Conservation (phyloP, 1,140 invertebrate species). For the Calliopsis andreniformis region DNA sequence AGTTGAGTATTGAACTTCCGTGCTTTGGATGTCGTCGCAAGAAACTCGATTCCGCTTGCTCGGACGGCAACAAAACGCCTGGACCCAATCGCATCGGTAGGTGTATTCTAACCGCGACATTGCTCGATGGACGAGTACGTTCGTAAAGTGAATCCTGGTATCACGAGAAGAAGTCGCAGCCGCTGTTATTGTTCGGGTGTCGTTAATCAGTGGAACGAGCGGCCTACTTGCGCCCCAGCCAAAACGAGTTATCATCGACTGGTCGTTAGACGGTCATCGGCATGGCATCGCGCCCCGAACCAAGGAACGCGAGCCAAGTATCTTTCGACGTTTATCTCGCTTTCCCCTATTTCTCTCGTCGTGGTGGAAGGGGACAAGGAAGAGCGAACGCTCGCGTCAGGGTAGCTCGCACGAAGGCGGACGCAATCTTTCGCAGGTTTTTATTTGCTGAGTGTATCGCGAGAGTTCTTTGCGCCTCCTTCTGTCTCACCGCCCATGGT, state of each 20-base stretch:
- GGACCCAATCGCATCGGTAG: not conserved
- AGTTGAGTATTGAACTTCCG: conserved; percentile 51
- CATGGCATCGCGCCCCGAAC: conserved; percentile 36
- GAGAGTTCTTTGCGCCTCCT: conserved; percentile 39
- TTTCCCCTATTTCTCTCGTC: not conserved
- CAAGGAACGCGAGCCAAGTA: conserved; percentile 28
- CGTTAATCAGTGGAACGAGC: conserved; percentile 37
- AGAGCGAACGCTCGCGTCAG: not conserved
- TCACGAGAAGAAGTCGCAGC: not conserved
- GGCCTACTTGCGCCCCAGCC: conserved; percentile 28
- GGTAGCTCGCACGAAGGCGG: no score
- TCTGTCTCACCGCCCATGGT: conserved; percentile 30
- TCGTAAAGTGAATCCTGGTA: not conserved
- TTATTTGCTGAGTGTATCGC: conserved; percentile 39
- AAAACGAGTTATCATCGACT: conserved; percentile 71
- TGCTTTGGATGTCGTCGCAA: conserved; percentile 49
- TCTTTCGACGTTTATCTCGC: conserved; percentile 31
- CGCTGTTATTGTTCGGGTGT: conserved; percentile 5
- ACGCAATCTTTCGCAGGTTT: conserved; percentile 34
- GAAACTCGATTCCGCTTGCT: conserved; percentile 54
- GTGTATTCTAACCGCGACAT: no score
- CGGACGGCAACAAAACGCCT: conserved; percentile 44
- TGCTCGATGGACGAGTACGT: no score
- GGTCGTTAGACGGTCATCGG: conserved; percentile 71
- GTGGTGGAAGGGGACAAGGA: no score